phyloP scores from a whole-genome alignment of 1,140 invertebrate genomes.

The Dysdera silvatica region DNA sequence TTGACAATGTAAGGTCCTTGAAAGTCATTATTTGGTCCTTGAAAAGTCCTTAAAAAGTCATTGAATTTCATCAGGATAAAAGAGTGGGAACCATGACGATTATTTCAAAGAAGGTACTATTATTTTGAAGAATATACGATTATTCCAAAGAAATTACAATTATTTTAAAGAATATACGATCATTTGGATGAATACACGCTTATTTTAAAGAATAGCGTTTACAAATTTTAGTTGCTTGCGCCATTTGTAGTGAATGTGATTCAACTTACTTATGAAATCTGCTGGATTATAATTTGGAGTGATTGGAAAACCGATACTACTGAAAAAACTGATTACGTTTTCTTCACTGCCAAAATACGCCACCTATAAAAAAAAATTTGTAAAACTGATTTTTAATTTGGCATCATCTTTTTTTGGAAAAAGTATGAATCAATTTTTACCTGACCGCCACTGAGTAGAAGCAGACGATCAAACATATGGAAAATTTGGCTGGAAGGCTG shows the following conservation, averaged over 20 bases:
- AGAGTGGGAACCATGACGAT: too few species aligned
- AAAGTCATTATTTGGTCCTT: too few species aligned
- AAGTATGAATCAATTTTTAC: conserved; percentile 36
- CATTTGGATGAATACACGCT: too few species aligned
- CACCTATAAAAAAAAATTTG: conserved; percentile 45
- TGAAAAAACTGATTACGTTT: conserved; percentile 67
- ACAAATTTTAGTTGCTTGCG: too few species aligned
- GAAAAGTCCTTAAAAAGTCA: too few species aligned
- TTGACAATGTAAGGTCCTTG: too few species aligned
- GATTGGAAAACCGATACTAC: conserved; percentile 60
- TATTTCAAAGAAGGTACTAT: too few species aligned
- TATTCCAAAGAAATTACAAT: too few species aligned
- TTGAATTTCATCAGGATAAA: too few species aligned
- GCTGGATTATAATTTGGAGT: conserved; percentile 76
- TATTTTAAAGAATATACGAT: too few species aligned
- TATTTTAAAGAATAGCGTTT: too few species aligned
- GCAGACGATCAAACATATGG: conserved; percentile 70
- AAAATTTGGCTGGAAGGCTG: conserved; percentile 83
- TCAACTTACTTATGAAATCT: conserved; percentile 70
- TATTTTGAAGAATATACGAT: too few species aligned
- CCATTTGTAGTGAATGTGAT: background rate
- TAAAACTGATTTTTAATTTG: background rate
- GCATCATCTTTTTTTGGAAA: background rate
- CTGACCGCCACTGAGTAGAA: conserved; percentile 64
- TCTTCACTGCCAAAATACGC: conserved; percentile 70